A percentile compares a stretch with the other conserved stretches of the same genome.
Conservation (phyloP, 2,888 invertebrate genomes). For the Oxyscelio sp. region DNA sequence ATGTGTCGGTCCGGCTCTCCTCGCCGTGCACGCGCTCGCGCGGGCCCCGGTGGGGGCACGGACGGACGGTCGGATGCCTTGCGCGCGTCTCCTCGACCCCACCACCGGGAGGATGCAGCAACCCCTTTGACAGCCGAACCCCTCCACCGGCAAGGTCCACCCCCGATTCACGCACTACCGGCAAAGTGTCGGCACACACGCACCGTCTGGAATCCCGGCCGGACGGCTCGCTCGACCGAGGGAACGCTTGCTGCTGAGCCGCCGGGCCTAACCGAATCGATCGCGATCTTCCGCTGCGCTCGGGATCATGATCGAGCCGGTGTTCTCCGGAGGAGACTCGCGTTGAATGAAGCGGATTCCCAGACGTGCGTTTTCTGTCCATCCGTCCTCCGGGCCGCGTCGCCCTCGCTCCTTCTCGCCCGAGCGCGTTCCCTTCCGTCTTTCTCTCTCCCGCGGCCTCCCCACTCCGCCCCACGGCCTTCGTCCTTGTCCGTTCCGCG, state of each 20-base stretch:
- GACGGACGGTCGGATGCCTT: slow-evolving; percentile 48
- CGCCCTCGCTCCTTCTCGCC: slow-evolving; percentile 2
- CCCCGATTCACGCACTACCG: slow-evolving; percentile 63
- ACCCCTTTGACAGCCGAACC: slow-evolving; percentile 43
- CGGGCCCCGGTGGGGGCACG: slow-evolving; percentile 52
- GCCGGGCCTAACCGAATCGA: slow-evolving; percentile 73
- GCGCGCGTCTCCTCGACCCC: slow-evolving; percentile 71
- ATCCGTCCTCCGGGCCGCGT: slow-evolving; percentile 13
- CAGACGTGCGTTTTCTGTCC: slow-evolving; percentile 3
- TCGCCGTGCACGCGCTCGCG: slow-evolving; percentile 51
- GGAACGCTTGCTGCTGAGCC: too few relatives aligned
- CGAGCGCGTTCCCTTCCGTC: slow-evolving; percentile 30
- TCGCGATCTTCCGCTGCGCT: slow-evolving; percentile 5
- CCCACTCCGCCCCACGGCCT: slow-evolving; percentile 58
- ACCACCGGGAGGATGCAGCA: slow-evolving; percentile 53
- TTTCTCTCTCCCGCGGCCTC: slow-evolving; percentile 32
- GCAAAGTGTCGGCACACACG: slow-evolving; percentile 17
- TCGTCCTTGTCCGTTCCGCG: slow-evolving; percentile 73
- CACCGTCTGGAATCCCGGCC: slow-evolving; percentile 10
- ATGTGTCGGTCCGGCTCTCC: slow-evolving; percentile 41
- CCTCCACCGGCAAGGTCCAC: slow-evolving; percentile 70
- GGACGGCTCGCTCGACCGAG: not conserved
- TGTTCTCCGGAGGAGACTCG: slow-evolving; percentile 78
- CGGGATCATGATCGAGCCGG: slow-evolving; percentile 43
- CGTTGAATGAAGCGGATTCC: slow-evolving; percentile 74